Evolutionary conservation across 2,797 vertebrate species (phyloP).

Genomic region (Pseudochirops corinnae): DNA sequence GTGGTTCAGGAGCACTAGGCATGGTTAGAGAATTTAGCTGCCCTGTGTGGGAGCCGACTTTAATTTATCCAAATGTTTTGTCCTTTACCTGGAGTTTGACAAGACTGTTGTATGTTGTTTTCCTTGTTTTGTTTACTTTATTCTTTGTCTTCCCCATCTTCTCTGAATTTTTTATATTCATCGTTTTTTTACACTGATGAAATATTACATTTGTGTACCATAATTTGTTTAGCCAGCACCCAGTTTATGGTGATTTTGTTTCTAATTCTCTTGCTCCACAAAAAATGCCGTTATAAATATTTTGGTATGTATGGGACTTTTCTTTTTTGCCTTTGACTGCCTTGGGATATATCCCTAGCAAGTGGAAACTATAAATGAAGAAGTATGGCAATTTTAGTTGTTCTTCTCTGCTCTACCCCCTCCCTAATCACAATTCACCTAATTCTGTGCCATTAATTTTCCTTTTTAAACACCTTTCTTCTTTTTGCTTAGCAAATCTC

Average conservation of each 20-base stretch:
- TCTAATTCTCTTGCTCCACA: not conserved
- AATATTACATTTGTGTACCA: not conserved
- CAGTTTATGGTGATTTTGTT: not conserved
- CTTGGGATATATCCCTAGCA: not conserved
- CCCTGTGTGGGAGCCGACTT: not conserved
- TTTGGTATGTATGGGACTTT: not conserved
- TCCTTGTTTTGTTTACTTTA: not conserved
- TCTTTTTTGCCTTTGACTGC: not conserved
- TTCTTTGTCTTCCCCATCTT: not conserved
- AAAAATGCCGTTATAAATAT: not conserved
- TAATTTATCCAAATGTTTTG: constrained; percentile 25
- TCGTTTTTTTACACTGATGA: not conserved
- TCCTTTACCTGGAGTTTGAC: not conserved
- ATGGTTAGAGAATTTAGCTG: constrained; percentile 43
- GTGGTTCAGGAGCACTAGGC: constrained; percentile 12
- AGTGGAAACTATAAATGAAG: not conserved
- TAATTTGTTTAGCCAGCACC: not conserved
- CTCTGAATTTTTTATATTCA: not conserved
- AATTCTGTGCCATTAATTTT: not conserved
- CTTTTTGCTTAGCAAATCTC: not conserved
- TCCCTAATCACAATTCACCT: not conserved
- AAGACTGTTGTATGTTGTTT: not conserved
- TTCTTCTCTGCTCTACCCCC: not conserved
- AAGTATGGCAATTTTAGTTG: not conserved
- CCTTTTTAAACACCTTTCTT: not conserved